Evolutionary conservation across 2,888 invertebrate species (phyloP).

Genomic region (Camptogramma bilineatum): DNA sequence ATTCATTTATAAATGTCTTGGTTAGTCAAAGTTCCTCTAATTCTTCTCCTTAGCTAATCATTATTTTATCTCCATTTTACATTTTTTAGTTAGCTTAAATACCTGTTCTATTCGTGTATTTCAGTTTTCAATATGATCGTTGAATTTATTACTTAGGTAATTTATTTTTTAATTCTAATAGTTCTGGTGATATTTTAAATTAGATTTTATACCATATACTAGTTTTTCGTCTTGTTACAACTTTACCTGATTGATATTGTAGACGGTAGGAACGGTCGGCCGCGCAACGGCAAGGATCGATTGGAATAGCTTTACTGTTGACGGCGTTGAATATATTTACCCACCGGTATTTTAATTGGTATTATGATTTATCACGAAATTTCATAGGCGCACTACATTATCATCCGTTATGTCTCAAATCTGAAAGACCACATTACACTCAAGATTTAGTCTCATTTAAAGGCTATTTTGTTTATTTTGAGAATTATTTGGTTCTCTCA

Average conservation of each 20-base stretch:
- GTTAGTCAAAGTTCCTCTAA: background rate
- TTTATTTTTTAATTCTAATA: background rate
- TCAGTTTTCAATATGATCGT: background rate
- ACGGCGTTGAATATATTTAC: slow-evolving; percentile 78
- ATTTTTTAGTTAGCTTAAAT: background rate
- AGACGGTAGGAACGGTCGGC: slow-evolving; percentile 63
- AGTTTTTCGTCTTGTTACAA: slow-evolving; percentile 33
- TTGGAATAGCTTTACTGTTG: slow-evolving; percentile 65
- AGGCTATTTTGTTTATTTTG: background rate
- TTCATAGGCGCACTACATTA: slow-evolving; percentile 67
- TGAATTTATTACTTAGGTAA: background rate
- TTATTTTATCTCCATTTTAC: background rate
- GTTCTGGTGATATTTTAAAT: background rate
- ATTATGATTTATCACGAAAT: slow-evolving; percentile 73
- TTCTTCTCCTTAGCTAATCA: background rate
- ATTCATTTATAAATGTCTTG: background rate
- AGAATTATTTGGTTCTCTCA: slow-evolving; percentile 32
- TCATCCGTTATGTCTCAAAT: slow-evolving; percentile 52
- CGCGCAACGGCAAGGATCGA: slow-evolving; percentile 67
- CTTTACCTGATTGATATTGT: slow-evolving; percentile 39
- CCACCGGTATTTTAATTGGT: slow-evolving; percentile 85
- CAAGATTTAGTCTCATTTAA: slow-evolving; percentile 18
- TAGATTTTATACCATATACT: background rate
- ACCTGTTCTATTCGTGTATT: background rate
- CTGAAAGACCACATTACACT: slow-evolving; percentile 33